Evolutionary conservation across 1,140 invertebrate genomes (phyloP).

Genomic region (Pectinophora gossypiella): DNA sequence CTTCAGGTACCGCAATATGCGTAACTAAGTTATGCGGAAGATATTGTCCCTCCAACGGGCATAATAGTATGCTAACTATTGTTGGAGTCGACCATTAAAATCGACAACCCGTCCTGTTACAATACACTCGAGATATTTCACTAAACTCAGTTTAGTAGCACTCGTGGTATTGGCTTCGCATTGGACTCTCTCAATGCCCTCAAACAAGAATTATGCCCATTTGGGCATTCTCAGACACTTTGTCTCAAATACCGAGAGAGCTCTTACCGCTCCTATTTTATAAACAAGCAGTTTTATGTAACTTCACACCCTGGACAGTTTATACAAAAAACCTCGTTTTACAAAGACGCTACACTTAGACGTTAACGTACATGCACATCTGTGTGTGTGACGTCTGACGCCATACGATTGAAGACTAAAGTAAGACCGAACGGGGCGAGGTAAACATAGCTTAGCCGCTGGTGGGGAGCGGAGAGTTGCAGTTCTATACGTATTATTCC

Average conservation of each 20-base stretch:
- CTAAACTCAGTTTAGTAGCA: not conserved
- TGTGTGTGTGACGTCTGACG: no score
- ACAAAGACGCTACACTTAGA: no score
- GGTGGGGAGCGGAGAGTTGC: no score
- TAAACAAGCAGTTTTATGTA: not conserved
- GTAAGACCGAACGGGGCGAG: no score
- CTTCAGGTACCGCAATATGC: no score
- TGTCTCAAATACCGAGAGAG: not conserved
- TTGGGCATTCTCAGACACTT: not conserved
- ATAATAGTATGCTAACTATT: constrained; percentile 9
- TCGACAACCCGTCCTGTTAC: not conserved
- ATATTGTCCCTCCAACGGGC: not conserved
- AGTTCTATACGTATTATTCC: no score
- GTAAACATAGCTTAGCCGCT: no score
- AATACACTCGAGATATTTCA: not conserved
- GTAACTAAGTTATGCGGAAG: not conserved
- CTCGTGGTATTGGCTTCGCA: no score
- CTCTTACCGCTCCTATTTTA: not conserved
- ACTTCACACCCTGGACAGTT: not conserved
- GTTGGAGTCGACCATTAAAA: not conserved
- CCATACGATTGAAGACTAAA: no score
- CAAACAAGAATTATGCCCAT: not conserved
- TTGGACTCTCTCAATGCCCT: not conserved
- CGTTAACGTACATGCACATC: no score
- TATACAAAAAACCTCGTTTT: no score